Base-by-base conservation (phyloP, 2,888 invertebrate species). In the Alviniconcha strummeri region DNA sequence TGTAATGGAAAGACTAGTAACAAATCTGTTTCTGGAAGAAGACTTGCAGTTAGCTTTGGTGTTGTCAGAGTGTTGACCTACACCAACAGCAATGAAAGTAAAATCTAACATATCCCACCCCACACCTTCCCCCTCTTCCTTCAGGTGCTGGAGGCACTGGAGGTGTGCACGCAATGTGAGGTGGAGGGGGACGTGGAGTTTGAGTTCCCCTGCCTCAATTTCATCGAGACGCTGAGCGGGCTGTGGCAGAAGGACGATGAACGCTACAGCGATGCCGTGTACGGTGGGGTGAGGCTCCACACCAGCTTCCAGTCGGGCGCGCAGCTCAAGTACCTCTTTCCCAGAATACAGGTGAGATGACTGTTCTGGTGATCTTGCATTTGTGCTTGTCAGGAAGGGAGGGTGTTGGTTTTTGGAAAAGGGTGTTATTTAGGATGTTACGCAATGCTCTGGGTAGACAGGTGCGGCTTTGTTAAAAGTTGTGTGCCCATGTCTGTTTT, bases 121-220 rank as follows among this genome's bases (percentile, higher is more conserved):
- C 36, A 0, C 36, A 36, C 36, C 36, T 36, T 36, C 36, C 36
- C 36, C 36, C 36, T 36, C 36, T 36, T 36, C 36, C 9, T 60
- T 13, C 81, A 86, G 86, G 93, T 95, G 13, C 93, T 97, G 77
- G 96, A 96, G 93, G 96, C 96, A 8, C 94, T 96, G 84, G 96
- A 96, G 91, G 93, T 96, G 79, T 96, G 96, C 90, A 95, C 96
- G 84, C 93, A 96, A 95, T 96, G 96, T 92, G 96, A 96, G 89
- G 95, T 95, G 64, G 96, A 96, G 84, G 96, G 95, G 4, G 96
- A 96, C 89, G 94, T 96, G 17, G 96, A 96, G 90, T 96, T 96
- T 92, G 96, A 97, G 93, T 96, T 97, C 91, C 96, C 96, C 0
- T 95, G 96, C 89, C 95, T 96, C 91, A 94, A 94, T 86, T 94